Conservation (phyloP, 1,140 invertebrate genomes). For the Lepidurus packardi region DNA sequence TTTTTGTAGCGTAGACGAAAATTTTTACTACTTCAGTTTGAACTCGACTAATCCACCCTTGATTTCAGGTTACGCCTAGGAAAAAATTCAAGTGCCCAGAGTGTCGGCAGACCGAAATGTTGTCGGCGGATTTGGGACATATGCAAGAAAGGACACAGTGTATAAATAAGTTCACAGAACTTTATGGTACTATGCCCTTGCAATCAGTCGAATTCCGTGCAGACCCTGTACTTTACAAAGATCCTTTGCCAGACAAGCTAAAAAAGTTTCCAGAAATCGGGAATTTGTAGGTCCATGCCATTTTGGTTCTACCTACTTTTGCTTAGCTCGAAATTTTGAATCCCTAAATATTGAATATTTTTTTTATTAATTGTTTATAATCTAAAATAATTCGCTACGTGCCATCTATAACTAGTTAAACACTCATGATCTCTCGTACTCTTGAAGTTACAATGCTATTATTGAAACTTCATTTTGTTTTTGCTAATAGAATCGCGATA, state of each 20-base stretch:
- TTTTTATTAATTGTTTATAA: too few species aligned
- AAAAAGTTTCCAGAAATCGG: constrained; percentile 89
- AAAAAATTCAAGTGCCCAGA: constrained; percentile 97
- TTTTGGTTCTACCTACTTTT: too few species aligned
- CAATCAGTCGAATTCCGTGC: constrained; percentile 85
- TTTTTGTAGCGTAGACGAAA: not conserved
- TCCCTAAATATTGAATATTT: too few species aligned
- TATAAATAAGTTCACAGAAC: constrained; percentile 74
- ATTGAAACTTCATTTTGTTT: too few species aligned
- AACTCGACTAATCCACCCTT: constrained; percentile 22
- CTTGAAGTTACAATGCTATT: too few species aligned
- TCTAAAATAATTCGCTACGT: too few species aligned
- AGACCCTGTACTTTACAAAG: constrained; percentile 88
- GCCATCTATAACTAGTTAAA: too few species aligned
- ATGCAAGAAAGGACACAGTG: constrained; percentile 91
- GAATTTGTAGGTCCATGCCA: constrained; percentile 57
- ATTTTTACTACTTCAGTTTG: not conserved
- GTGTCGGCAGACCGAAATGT: constrained; percentile 87
- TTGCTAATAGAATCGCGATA: too few species aligned
- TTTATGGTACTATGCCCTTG: constrained; percentile 83
- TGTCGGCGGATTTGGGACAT: constrained; percentile 81
- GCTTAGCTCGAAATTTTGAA: too few species aligned
- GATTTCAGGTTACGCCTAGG: constrained; percentile 76
- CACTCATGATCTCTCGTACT: too few species aligned
- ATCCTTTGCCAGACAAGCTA: constrained; percentile 76